Base-by-base conservation (phyloP, 64 coral and sea anemone genomes). In the Dendrophyllia cribrosa region DNA sequence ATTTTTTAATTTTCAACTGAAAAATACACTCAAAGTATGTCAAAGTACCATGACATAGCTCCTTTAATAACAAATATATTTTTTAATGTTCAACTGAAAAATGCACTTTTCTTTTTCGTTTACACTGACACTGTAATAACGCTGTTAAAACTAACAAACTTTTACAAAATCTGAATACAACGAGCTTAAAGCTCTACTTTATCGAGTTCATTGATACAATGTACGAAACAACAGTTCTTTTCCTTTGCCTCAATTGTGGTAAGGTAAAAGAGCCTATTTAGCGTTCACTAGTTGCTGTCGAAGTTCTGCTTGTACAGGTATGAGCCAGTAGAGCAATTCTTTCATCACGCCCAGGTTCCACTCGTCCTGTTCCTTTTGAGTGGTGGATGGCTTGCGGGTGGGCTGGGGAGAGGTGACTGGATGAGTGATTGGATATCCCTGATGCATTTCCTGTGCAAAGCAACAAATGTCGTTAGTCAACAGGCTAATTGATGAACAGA, bases 341-440 rank as follows among this genome's bases (percentile, higher is more conserved):
- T 91, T 91, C 3, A 73, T 13, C 16, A 83, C 56, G 25, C 47
- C 75, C 65, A 91, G 51, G 16, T 58, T 43, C 65, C 50, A 91
- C 34, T 83, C 66, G 19, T 91, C 77, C 66, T 72, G 76, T 60
- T 83, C 51, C n/a, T 91, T 82, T 55, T 70, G 65, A 2, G 89
- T 91, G 68, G 50, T 23, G 48, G 56, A 43, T 73, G 89, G 89
- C 24, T 82, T 73, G 11, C 19, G 21, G 2, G 89, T 72, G n/a
- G 89, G 89, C 14, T 70, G 43, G 85, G 47, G 66, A 55, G 43
- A 53, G 14, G 43, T 15, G 9, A 3, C 12, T 74, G 17, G 26
- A 15, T 79, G n/a, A 3, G 88, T 90, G 6, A 26, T 26, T 50
- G 7, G 16, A 76, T 67, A 56, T 10, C 76, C 76, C 20, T 17